phyloP scores from a whole-genome alignment of 2,797 vertebrate genomes.

The Crocidura indochinensis region DNA sequence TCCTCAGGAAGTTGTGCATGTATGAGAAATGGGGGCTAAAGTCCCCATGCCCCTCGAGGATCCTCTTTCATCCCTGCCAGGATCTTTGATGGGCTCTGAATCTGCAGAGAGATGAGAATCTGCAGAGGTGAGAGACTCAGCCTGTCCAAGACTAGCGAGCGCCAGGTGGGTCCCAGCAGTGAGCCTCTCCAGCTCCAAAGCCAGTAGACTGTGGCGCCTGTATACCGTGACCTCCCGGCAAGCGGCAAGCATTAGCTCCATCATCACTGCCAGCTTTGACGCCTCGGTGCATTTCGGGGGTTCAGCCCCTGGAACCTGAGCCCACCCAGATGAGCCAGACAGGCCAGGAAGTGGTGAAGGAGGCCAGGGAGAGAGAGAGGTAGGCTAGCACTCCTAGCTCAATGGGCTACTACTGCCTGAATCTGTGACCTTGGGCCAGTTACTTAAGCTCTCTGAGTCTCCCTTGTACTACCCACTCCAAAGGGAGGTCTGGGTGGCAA shows the following conservation, averaged over 20 bases:
- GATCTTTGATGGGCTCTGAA: background rate
- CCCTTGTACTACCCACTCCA: background rate
- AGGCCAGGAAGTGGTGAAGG: background rate
- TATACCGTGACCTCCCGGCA: conserved; percentile 71
- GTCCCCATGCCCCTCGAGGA: too few species aligned
- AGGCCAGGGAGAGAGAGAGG: conserved; percentile 2
- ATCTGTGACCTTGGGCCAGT: conserved; percentile 54
- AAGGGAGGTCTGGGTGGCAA: background rate
- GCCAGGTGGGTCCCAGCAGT: conserved; percentile 35
- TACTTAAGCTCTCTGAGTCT: conserved; percentile 51
- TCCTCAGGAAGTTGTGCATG: background rate
- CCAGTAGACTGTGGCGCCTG: conserved; percentile 56
- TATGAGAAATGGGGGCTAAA: too few species aligned
- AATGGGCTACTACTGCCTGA: background rate
- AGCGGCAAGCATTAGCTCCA: conserved; percentile 67
- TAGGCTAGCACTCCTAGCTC: background rate
- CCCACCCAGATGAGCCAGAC: conserved; percentile 10
- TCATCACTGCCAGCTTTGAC: background rate
- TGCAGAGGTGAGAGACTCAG: background rate
- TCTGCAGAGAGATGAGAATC: background rate
- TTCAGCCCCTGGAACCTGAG: conserved; percentile 7
- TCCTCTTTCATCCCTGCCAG: too few species aligned
- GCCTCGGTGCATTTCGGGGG: conserved; percentile 44
- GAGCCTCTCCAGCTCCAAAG: conserved; percentile 46
- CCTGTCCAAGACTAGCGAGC: background rate